phyloP scores from a whole-genome alignment of 2,113 vertebrate species.

The Anoplopoma fimbria region DNA sequence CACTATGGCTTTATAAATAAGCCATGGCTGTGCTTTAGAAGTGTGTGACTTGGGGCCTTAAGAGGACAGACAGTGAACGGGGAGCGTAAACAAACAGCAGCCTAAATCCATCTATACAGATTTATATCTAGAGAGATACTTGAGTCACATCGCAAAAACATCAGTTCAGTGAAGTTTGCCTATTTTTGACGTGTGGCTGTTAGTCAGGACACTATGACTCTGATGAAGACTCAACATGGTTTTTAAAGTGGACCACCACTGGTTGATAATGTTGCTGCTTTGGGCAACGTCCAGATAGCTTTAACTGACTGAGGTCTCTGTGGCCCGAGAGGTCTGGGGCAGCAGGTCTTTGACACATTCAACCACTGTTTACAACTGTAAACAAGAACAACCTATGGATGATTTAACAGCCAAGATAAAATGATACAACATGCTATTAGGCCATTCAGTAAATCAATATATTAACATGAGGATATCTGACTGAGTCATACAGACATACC shows the following conservation, averaged over 20 bases:
- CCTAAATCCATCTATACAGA: not conserved
- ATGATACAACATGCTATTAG: not conserved
- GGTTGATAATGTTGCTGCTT: conserved; percentile 38
- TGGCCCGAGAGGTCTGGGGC: conserved; percentile 12
- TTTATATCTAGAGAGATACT: conserved; percentile 30
- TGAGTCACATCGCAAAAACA: conserved; percentile 29
- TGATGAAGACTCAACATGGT: conserved; percentile 3
- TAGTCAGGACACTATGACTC: conserved; percentile 20
- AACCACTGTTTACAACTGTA: not conserved
- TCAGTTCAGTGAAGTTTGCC: conserved; percentile 33
- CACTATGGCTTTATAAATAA: not conserved
- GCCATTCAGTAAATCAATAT: not conserved
- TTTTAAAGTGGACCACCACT: conserved; percentile 20
- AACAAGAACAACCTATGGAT: not conserved
- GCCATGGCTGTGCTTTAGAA: not conserved
- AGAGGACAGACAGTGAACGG: conserved; percentile 5
- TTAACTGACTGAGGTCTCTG: conserved; percentile 20
- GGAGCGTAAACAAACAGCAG: conserved; percentile 24
- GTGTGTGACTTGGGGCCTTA: not conserved
- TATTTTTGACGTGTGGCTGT: conserved; percentile 16
- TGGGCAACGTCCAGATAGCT: conserved; percentile 32
- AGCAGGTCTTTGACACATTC: not conserved
- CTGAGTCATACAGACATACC: not conserved
- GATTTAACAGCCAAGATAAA: not conserved
- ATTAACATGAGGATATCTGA: not conserved